A percentile compares a stretch with the other conserved stretches of the same genome.
These are phyloP conservation scores for Nipponia nippon DNA, from an alignment of 2,113 vertebrate species.

Conservation along the genomic window DNA sequence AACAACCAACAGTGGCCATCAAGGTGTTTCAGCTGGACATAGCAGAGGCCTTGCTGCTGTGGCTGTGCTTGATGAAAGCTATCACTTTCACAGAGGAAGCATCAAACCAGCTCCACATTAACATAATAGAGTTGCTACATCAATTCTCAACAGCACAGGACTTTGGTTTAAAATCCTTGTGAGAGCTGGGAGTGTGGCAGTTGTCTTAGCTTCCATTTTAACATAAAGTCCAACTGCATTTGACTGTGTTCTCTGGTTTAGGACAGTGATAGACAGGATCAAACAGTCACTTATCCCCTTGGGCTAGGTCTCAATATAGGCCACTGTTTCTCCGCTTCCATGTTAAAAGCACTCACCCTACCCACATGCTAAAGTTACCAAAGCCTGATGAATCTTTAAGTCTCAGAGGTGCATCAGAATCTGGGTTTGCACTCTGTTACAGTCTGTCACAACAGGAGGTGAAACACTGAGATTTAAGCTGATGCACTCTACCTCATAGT, in stretches of 20 bases:
- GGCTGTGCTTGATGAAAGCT: not conserved
- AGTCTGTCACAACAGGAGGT: not conserved
- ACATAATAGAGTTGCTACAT: not conserved
- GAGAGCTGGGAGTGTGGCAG: not conserved
- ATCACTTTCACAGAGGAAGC: not conserved
- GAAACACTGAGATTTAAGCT: not conserved
- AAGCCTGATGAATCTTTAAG: not conserved
- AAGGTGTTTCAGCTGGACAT: not conserved
- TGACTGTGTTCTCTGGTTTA: not conserved
- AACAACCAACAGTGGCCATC: not conserved
- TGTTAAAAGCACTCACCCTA: not conserved
- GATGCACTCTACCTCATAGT: not conserved
- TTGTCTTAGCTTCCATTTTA: not conserved
- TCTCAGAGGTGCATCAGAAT: not conserved
- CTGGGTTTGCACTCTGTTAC: not conserved
- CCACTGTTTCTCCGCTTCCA: not conserved
- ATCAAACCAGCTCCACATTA: not conserved
- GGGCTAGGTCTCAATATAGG: not conserved
- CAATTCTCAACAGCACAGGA: not conserved
- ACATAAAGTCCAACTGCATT: not conserved
- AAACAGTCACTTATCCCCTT: not conserved
- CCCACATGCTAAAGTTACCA: not conserved
- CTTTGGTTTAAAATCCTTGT: not conserved
- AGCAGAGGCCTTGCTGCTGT: not conserved
- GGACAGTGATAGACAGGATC: not conserved